These are phyloP conservation scores for Rhinatrema bivittatum DNA, from an alignment of 2,797 vertebrate genomes.

Conservation along the genomic window DNA sequence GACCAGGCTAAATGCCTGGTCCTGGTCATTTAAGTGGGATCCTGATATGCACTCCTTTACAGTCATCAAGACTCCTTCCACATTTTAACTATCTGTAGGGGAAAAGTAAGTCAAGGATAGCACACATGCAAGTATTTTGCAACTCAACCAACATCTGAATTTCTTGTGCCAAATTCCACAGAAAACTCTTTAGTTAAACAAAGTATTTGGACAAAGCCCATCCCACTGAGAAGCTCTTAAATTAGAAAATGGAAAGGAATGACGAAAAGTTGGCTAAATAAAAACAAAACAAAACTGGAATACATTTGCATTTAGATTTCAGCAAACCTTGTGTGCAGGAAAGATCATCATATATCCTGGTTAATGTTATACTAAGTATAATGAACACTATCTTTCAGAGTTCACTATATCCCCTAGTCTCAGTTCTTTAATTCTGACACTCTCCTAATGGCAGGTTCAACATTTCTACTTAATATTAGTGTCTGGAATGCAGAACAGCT, in stretches of 20 bases:
- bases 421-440: too few relatives aligned
- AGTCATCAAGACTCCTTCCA: too few relatives aligned
- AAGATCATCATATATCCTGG: constrained; percentile 25
- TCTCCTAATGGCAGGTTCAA: constrained; percentile 26
- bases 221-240: background rate
- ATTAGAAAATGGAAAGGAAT: constrained; percentile 13
- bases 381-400: constrained; percentile 19
- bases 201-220: constrained; percentile 6
- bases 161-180: constrained; percentile 9
- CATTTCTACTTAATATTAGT: constrained; percentile 21
- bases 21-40: too few relatives aligned
- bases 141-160: constrained; percentile 5
- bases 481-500: constrained; percentile 16
- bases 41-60: too few relatives aligned
- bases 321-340: constrained; percentile 16
- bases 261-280: constrained; percentile 15
- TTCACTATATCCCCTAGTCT: constrained; percentile 14
- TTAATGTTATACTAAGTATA: constrained; percentile 24
- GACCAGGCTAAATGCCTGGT: too few relatives aligned
- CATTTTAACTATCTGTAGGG: background rate
- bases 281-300: constrained; percentile 3
- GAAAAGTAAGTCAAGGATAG: constrained; percentile 4
- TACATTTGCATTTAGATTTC: constrained; percentile 21
- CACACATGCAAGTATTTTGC: background rate
- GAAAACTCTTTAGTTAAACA: background rate